phyloP scores from a whole-genome alignment of 2,888 invertebrate genomes.

The Drosophila pegasa region DNA sequence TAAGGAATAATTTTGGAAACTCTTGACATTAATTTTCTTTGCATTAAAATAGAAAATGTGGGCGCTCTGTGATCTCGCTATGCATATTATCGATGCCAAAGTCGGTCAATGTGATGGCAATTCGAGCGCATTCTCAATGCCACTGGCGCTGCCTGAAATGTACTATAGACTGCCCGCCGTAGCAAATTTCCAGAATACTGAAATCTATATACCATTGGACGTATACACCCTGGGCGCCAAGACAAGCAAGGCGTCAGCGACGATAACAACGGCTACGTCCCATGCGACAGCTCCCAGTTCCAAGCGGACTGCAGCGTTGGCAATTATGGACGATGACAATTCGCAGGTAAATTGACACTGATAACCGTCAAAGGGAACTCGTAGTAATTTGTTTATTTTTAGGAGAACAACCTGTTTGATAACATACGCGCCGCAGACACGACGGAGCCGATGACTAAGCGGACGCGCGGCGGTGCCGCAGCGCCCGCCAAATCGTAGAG shows the following conservation, averaged over 20 bases:
- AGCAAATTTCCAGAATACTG: conserved; percentile 90
- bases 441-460: conserved; percentile 76
- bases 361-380: background rate
- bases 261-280: conserved; percentile 41
- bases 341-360: conserved; percentile 53
- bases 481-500: conserved; percentile 68
- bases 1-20: background rate
- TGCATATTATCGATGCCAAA: conserved; percentile 95
- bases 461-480: conserved; percentile 73
- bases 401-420: conserved; percentile 77
- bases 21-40: conserved; percentile 1
- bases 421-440: conserved; percentile 74
- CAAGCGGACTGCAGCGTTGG: conserved; percentile 54
- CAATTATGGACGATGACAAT: conserved; percentile 60
- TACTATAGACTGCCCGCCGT: conserved; percentile 92
- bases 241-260: conserved; percentile 50
- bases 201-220: conserved; percentile 93
- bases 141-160: conserved; percentile 95
- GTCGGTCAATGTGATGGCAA: conserved; percentile 91
- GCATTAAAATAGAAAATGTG: conserved; percentile 92
- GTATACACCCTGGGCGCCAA: conserved; percentile 73
- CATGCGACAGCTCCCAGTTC: conserved; percentile 38
- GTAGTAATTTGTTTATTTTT: background rate
- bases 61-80: conserved; percentile 97
- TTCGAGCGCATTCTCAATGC: conserved; percentile 94